Conservation (phyloP, 2,113 vertebrate species). For the Nesoenas mayeri region DNA sequence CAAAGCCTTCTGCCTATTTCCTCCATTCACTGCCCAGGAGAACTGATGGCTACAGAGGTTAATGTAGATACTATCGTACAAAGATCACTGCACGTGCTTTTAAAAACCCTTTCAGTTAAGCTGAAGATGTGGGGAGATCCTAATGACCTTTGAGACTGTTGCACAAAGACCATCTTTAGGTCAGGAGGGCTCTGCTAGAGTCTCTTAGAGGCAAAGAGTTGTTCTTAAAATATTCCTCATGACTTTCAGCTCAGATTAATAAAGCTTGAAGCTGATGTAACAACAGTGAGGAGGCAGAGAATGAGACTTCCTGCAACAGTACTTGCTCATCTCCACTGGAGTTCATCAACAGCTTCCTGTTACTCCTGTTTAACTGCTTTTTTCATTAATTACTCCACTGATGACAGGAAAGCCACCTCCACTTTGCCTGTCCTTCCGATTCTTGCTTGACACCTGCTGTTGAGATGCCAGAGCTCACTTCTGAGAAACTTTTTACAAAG, state of each 20-base stretch:
- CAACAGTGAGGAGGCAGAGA: not conserved
- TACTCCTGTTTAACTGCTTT: not conserved
- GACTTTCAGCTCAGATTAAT: not conserved
- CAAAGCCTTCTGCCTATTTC: fast-evolving
- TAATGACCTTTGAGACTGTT: not conserved
- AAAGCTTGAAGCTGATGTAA: not conserved
- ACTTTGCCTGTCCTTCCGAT: not conserved
- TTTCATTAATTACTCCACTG: not conserved
- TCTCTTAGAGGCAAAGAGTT: not conserved
- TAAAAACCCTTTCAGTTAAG: not conserved
- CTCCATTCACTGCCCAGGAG: fast-evolving
- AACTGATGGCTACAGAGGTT: not conserved
- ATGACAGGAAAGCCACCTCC: not conserved
- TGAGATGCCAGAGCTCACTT: not conserved
- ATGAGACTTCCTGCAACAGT: not conserved
- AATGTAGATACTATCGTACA: not conserved
- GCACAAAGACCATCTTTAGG: not conserved
- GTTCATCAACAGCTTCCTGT: not conserved
- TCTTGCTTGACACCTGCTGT: not conserved
- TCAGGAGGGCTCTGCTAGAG: not conserved
- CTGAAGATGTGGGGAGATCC: not conserved
- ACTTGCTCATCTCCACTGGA: not conserved
- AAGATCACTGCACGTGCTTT: not conserved
- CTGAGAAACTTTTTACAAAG: not conserved
- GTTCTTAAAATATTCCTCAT: not conserved